Evolutionary conservation across 1,140 invertebrate genomes (phyloP).

Genomic region (Probaryconus sp.): DNA sequence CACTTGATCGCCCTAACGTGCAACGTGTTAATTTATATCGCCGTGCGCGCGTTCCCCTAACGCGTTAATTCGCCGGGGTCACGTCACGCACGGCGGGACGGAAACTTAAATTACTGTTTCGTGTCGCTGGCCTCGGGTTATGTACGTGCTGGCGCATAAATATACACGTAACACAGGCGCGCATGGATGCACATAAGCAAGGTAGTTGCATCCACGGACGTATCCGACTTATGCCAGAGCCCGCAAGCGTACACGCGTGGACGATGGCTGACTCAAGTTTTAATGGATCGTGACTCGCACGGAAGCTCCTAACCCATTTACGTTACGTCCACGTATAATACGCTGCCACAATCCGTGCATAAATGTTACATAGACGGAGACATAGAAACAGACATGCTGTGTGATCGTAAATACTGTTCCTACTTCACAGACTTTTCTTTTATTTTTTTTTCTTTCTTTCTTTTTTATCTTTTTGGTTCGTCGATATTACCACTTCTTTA

Average conservation of each 20-base stretch:
- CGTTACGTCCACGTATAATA: constrained; percentile 61
- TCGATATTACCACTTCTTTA: too few relatives aligned
- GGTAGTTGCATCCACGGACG: constrained; percentile 20
- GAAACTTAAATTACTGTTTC: constrained; percentile 74
- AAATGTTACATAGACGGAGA: too few relatives aligned
- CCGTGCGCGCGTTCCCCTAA: constrained; percentile 60
- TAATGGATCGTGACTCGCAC: constrained; percentile 67
- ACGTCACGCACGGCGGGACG: constrained; percentile 66
- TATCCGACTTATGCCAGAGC: constrained; percentile 51
- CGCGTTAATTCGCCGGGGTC: constrained; percentile 71
- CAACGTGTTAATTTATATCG: constrained; percentile 70
- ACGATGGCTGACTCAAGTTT: constrained; percentile 62
- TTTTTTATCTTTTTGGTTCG: too few relatives aligned
- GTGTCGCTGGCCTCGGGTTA: constrained; percentile 66
- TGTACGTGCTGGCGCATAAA: constrained; percentile 50
- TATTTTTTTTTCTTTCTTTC: too few relatives aligned
- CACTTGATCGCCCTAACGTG: constrained; percentile 54
- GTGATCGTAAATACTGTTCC: too few relatives aligned
- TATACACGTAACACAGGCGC: constrained; percentile 32
- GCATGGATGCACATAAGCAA: constrained; percentile 7
- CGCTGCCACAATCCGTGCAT: constrained; percentile 32
- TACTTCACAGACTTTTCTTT: too few relatives aligned
- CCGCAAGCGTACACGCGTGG: constrained; percentile 49
- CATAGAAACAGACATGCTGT: too few relatives aligned
- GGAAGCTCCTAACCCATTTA: constrained; percentile 64